Evolutionary conservation across 2,113 vertebrate species (phyloP).

Genomic region (Podocnemis expansa): DNA sequence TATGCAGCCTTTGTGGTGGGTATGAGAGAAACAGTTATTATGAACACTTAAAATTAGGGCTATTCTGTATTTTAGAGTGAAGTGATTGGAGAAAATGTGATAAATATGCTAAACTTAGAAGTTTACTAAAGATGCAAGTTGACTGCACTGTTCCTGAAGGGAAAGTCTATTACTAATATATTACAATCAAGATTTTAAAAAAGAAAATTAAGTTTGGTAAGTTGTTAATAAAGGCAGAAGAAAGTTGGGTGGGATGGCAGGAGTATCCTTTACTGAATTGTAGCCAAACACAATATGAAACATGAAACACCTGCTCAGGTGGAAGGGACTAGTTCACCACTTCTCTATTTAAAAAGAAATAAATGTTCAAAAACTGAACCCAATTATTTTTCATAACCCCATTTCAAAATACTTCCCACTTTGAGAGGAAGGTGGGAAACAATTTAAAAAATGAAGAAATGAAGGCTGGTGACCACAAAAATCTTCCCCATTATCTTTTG

Average conservation of each 20-base stretch:
- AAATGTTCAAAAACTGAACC: neutral
- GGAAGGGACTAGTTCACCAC: neutral
- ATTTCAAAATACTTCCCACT: neutral
- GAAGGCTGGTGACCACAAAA: neutral
- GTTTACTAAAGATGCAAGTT: neutral
- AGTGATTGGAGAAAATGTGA: neutral
- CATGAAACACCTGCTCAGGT: neutral
- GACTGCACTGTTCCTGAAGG: fast-evolving
- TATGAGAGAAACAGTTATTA: neutral
- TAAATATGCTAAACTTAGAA: neutral
- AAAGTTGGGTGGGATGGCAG: too few relatives aligned
- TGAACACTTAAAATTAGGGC: fast-evolving
- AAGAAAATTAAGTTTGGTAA: neutral
- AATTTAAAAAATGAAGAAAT: fast-evolving
- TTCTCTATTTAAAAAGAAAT: neutral
- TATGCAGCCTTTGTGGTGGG: neutral
- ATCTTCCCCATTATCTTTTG: neutral
- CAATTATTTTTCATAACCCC: neutral
- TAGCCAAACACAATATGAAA: fast-evolving
- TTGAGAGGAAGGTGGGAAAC: neutral
- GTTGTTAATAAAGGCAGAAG: too few relatives aligned
- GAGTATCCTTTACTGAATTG: neutral
- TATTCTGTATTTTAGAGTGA: fast-evolving
- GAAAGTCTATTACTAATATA: neutral
- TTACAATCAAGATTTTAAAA: neutral